Evolutionary conservation across 2,888 invertebrate genomes (phyloP), one percentile per base, ranked within the genome.

Genomic region (Odontocolon sp.): DNA sequence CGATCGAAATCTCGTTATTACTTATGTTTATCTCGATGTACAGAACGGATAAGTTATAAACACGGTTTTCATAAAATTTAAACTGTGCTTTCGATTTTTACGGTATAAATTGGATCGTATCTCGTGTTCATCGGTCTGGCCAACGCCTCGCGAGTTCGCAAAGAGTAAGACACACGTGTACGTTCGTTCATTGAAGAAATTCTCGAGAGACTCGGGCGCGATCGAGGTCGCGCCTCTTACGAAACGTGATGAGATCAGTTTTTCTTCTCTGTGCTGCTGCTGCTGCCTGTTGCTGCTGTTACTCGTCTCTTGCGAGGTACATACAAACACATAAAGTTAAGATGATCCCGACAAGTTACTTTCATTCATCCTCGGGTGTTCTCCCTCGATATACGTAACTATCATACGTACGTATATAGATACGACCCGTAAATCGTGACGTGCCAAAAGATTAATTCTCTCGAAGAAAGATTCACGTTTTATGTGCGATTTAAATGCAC

Each of bases 191-290:
- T 77, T 77, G 71, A 77, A 71, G 71, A 77, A 71, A 71, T 56
- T 45, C 66, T 50, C 45, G 57, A 64, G 69, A 40, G 26, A 40
- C 64, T 57, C 54, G 23, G 59, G 23, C 66, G 59, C 69, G 59
- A 76, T 71, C 66, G 71, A 71, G 71, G 76, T 71, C 67, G 63
- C 18, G 50, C 63, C 50, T 66, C 70, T 77, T 71, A 77, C 76
- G 76, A 68, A 77, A 77, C 75, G 16, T 42, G 71, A 71, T 70
- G 75, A 71, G 63, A 71, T 77, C 78, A 68, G 70, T 77, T 74
- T 77, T 76, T 78, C 59, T 57, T 64, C 33, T 59, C 61, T 52
- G 57, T 56, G 59, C 77, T 50, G 14, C 36, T 28, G 59, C 50
- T 42, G 38, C 16, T 47, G 59, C 28, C n/a, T n/a, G n/a, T n/a